Evolutionary conservation across 2,888 invertebrate species (phyloP).

Genomic region (Autographa gamma): DNA sequence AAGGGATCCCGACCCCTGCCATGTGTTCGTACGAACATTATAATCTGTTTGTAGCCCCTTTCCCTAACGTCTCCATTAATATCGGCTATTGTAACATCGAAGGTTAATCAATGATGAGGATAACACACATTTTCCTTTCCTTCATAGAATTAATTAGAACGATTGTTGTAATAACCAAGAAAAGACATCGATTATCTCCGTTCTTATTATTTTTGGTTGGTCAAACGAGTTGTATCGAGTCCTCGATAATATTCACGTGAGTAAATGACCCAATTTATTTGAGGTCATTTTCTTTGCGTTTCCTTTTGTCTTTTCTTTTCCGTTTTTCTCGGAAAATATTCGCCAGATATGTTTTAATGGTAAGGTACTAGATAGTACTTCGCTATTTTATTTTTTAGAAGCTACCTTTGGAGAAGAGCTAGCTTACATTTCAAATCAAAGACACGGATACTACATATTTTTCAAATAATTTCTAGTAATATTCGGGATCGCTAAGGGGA

Average conservation of each 20-base stretch:
- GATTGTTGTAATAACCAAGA: conserved; percentile 36
- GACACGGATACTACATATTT: neutral
- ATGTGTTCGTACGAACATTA: conserved; percentile 30
- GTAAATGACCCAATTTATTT: neutral
- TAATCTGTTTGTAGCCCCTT: conserved; percentile 40
- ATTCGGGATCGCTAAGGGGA: neutral
- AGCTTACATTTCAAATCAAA: neutral
- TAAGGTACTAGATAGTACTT: no score
- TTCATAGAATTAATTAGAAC: conserved; percentile 41
- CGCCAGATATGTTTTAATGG: neutral
- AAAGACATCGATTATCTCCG: conserved; percentile 44
- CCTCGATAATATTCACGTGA: conserved; percentile 20
- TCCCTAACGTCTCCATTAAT: conserved; percentile 47
- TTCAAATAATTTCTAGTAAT: neutral
- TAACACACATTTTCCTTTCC: conserved; percentile 45
- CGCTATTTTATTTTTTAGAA: no score
- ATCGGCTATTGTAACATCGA: conserved; percentile 45
- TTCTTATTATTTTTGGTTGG: conserved; percentile 24
- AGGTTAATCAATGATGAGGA: conserved; percentile 50
- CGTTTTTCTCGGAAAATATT: neutral
- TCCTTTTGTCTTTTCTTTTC: neutral
- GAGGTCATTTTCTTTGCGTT: neutral
- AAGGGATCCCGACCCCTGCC: neutral
- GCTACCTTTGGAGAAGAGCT: no score
- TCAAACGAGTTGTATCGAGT: conserved; percentile 1